Conservation (phyloP, 2,797 vertebrate species). For the Catamblyrhynchus diadema region DNA sequence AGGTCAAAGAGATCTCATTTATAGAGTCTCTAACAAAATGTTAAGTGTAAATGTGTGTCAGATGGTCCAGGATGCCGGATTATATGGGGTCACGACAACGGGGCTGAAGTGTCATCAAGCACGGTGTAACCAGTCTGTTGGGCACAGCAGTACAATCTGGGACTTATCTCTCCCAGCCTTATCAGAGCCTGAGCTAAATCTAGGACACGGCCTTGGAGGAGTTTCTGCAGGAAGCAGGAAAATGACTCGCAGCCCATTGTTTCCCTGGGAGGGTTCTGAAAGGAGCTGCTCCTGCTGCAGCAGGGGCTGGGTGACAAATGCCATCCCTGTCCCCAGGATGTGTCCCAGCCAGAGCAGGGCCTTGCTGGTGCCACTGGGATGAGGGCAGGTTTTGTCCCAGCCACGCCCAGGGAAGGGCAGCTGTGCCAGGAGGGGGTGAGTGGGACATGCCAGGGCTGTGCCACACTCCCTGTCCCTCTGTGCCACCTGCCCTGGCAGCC, state of each 20-base stretch:
- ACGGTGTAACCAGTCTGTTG: constrained; percentile 62
- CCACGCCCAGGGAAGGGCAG: not conserved
- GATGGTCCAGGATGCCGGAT: constrained; percentile 88
- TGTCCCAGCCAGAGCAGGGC: accelerated
- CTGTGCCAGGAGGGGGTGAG: not conserved
- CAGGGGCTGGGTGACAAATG: accelerated
- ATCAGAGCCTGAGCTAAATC: constrained; percentile 56
- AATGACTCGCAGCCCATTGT: constrained; percentile 4
- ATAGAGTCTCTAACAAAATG: constrained; percentile 83
- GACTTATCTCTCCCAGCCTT: constrained; percentile 59
- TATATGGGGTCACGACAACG: constrained; percentile 74
- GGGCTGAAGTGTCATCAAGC: constrained; percentile 74
- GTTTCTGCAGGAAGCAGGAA: constrained; percentile 12
- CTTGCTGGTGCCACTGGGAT: not conserved
- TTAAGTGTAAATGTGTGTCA: constrained; percentile 97
- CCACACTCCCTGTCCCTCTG: not conserved
- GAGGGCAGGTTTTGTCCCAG: not conserved
- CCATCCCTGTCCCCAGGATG: accelerated
- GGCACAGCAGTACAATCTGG: constrained; percentile 75
- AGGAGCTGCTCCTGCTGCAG: not conserved
- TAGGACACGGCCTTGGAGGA: constrained; percentile 56
- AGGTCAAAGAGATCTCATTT: constrained; percentile 84
- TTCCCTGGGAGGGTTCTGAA: not conserved
- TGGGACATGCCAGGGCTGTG: not conserved
- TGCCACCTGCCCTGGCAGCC: not conserved